These are phyloP conservation scores for Sinocyclocheilus grahami DNA, from an alignment of 2,113 vertebrate species.

Conservation along the genomic window DNA sequence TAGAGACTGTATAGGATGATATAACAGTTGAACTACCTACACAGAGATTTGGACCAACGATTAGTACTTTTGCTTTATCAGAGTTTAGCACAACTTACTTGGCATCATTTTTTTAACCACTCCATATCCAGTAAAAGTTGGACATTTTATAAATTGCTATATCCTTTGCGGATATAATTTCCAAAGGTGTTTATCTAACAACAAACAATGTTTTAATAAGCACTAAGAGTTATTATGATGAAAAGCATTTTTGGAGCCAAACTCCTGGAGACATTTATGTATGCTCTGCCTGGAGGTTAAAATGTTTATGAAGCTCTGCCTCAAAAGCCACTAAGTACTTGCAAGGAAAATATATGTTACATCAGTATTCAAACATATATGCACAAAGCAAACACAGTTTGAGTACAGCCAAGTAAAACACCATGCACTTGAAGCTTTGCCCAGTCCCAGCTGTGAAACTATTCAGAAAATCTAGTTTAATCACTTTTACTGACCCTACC, in stretches of 20 bases:
- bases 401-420: constrained; percentile 32
- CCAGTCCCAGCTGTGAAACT: neutral
- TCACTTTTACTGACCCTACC: neutral
- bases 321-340: constrained; percentile 24
- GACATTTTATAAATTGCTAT: neutral
- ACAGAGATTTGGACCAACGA: too few species aligned
- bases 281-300: neutral
- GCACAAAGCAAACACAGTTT: constrained; percentile 14
- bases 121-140: neutral
- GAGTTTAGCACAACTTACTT: too few species aligned
- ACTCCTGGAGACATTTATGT: neutral
- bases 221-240: constrained; percentile 35
- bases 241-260: constrained; percentile 37
- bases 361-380: constrained; percentile 16
- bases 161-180: constrained; percentile 15
- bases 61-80: too few species aligned
- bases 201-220: constrained; percentile 23
- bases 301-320: constrained; percentile 16
- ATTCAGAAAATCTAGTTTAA: neutral
- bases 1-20: too few species aligned
- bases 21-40: too few species aligned
- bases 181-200: neutral
- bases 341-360: constrained; percentile 10
- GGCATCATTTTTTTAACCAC: neutral
- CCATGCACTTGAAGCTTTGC: neutral